Evolutionary conservation across 1,140 invertebrate genomes (phyloP).

Genomic region (Holotrichia oblita): DNA sequence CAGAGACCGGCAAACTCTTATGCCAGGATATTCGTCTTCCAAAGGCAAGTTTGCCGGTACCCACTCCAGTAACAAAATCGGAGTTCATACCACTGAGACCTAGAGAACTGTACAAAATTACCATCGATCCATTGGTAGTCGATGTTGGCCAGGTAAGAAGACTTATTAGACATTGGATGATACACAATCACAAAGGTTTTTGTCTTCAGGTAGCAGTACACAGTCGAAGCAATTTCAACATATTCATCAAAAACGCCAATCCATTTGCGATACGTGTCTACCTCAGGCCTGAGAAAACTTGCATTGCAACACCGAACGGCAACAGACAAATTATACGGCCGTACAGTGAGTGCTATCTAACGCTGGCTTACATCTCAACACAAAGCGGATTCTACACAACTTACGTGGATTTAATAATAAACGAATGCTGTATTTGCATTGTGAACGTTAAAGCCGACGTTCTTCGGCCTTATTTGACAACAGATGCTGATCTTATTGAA

Average conservation of each 20-base stretch:
- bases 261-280: background rate
- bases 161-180: no score
- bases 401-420: constrained; percentile 2
- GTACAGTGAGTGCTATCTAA: background rate
- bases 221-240: background rate
- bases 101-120: no score
- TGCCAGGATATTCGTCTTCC: no score
- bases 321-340: background rate
- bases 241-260: background rate
- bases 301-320: background rate
- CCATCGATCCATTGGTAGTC: no score
- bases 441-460: background rate
- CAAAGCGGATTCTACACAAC: constrained; percentile 11
- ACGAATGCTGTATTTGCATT: background rate
- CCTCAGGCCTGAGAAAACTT: background rate
- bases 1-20: no score
- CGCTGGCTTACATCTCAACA: background rate
- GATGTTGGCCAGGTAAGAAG: no score
- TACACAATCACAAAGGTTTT: no score
- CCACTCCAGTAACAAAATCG: no score
- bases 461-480: background rate
- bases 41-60: no score
- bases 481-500: background rate
- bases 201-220: background rate
- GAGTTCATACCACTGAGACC: no score